phyloP scores from a whole-genome alignment of 2,888 invertebrate genomes.

The Bruchidius siliquastri region DNA sequence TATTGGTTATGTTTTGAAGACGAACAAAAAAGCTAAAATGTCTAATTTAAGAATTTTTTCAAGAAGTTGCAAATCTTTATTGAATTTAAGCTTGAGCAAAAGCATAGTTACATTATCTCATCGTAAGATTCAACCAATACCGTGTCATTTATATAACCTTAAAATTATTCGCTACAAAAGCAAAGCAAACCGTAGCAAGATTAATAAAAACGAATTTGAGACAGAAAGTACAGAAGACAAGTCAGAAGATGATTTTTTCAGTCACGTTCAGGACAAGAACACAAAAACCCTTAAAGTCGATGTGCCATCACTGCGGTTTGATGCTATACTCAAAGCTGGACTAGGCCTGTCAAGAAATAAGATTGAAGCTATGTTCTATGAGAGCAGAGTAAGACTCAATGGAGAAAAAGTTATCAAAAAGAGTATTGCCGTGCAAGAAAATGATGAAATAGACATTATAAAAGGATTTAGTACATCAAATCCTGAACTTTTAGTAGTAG shows the following conservation, averaged over 20 bases:
- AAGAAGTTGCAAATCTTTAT: not conserved
- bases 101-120: not conserved
- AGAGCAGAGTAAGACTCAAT: conserved; percentile 74
- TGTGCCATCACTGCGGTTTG: conserved; percentile 65
- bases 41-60: not conserved
- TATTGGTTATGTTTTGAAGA: not conserved
- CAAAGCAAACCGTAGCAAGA: conserved; percentile 28
- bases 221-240: conserved; percentile 47
- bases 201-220: conserved; percentile 50
- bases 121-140: not conserved
- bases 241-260: conserved; percentile 38
- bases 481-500: conserved; percentile 63
- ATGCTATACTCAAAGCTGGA: conserved; percentile 65
- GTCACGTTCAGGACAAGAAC: conserved; percentile 51
- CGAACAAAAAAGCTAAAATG: no score
- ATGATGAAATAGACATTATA: conserved; percentile 76
- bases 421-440: conserved; percentile 58
- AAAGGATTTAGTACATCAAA: conserved; percentile 64
- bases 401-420: conserved; percentile 74
- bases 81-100: not conserved
- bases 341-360: conserved; percentile 72
- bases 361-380: conserved; percentile 75
- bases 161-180: conserved; percentile 26
- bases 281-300: conserved; percentile 62
- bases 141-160: conserved; percentile 9